Base-by-base conservation (phyloP, 2,113 vertebrate species). In the Lycaon pictus region DNA sequence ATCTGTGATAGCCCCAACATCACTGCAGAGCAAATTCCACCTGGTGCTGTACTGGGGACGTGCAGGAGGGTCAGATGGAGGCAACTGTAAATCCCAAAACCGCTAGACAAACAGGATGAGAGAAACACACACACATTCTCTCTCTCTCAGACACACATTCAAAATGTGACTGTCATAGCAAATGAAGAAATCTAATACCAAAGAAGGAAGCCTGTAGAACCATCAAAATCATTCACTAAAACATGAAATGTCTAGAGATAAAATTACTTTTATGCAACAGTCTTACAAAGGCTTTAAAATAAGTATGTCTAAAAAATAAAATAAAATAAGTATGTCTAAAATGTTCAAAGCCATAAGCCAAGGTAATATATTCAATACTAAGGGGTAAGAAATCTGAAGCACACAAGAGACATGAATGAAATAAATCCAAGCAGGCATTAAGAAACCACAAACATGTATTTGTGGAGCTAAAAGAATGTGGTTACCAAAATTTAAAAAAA, bases 401-500 rank as follows among this genome's bases (percentile, higher is more conserved):
- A 55, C 23, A 81, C 83, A 85, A 25, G 37, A 81, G 16, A 58
- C 27, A 51, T 48, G 55, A 62, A 69, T 56, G 23, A 86, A 94
- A 74, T 48, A 90, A 97, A 94, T 81, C 8, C n/a, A 88, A 29
- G 37, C 56, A 4, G 29, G 29, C 85, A 72, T 76, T 67, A 76
- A 72, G 53, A 87, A 82, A 81, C 67, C n/a, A 7, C 27, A 83
- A 37, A 84, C 37, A 67, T 27, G 60, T 27, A 43, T 4, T 51
- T 51, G 43, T 76, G 29, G 11, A 63, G 76, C 23, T 69, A 74
- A 85, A 88, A 92, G 95, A 96, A 82, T 35, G 4, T 51, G 23
- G 4, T 55, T 92, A n/a, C n/a, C 29, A 93, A 91, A 94, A 65
- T 77, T 63, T 10, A 79, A 79, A 84, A 60, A 55, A 95, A 93